Percentiles rank a stretch among this genome's conserved stretches.
Conservation (phyloP, 2,888 invertebrate genomes). For the Hybos culiciformis region DNA sequence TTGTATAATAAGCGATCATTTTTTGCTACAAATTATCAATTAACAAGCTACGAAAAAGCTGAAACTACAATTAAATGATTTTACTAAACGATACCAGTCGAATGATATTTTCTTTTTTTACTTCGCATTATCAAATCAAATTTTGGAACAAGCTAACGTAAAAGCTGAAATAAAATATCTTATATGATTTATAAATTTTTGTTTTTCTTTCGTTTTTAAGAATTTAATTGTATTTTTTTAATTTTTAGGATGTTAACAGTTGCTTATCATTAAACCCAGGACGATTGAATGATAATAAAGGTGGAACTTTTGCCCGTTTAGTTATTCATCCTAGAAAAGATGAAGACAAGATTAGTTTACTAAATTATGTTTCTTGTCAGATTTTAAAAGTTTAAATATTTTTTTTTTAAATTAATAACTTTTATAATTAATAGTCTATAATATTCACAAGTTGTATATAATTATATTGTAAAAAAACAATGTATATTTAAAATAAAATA, state of each 20-base stretch:
- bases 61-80: too few species aligned
- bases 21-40: too few species aligned
- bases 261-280: conserved; percentile 80
- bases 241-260: conserved; percentile 56
- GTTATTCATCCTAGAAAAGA: conserved; percentile 38
- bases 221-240: too few species aligned
- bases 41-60: too few species aligned
- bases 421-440: too few species aligned
- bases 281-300: conserved; percentile 57
- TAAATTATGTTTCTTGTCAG: conserved; percentile 38
- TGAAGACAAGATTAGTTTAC: conserved; percentile 25
- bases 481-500: too few species aligned
- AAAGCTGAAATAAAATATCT: too few species aligned
- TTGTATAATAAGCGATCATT: neutral
- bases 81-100: too few species aligned
- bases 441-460: too few species aligned
- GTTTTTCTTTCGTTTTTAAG: conserved; percentile 4
- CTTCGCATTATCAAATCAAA: too few species aligned
- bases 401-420: neutral
- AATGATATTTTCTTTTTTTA: neutral
- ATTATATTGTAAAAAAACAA: too few species aligned
- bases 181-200: conserved; percentile 1
- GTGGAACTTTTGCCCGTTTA: conserved; percentile 64
- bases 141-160: too few species aligned
- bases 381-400: conserved; percentile 36